These are phyloP conservation scores for Clarias macrocephalus DNA, from an alignment of 2,113 vertebrate species.

Conservation along the genomic window DNA sequence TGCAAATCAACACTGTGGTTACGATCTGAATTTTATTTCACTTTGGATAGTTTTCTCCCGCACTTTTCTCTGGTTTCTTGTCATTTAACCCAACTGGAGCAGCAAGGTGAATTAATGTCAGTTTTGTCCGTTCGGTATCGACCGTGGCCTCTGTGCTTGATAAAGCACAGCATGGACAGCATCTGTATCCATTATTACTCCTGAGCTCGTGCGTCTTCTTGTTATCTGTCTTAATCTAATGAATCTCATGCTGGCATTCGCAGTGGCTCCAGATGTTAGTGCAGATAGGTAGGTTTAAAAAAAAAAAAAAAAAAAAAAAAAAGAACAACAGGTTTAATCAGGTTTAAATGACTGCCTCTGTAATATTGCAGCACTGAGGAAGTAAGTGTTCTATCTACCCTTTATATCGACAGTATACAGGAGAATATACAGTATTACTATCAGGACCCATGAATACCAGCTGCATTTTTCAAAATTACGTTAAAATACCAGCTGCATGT, in stretches of 20 bases:
- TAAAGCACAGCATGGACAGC: slow-evolving; percentile 40
- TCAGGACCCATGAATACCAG: not conserved
- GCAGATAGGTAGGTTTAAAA: slow-evolving; percentile 5
- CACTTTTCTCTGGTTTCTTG: not conserved
- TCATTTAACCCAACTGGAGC: slow-evolving; percentile 10
- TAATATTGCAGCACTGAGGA: not conserved
- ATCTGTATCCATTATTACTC: slow-evolving; percentile 41
- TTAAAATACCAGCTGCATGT: not conserved
- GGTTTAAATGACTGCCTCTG: not conserved
- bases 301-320: not conserved
- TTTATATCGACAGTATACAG: not conserved
- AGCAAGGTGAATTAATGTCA: slow-evolving; percentile 40
- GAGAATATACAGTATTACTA: not conserved
- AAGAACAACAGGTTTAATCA: not conserved
- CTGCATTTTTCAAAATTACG: too few species aligned
- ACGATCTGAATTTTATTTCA: not conserved
- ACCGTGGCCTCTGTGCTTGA: not conserved
- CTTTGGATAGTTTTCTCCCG: not conserved
- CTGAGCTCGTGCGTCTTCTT: slow-evolving; percentile 30
- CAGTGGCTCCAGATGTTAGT: slow-evolving; percentile 40
- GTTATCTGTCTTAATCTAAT: slow-evolving; percentile 55
- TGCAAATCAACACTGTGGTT: not conserved
- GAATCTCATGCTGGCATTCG: slow-evolving; percentile 32
- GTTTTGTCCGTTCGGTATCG: slow-evolving; percentile 12
- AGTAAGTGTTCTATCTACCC: not conserved